phyloP scores from a whole-genome alignment of 2,888 invertebrate genomes.

The Sialis fuliginosa region DNA sequence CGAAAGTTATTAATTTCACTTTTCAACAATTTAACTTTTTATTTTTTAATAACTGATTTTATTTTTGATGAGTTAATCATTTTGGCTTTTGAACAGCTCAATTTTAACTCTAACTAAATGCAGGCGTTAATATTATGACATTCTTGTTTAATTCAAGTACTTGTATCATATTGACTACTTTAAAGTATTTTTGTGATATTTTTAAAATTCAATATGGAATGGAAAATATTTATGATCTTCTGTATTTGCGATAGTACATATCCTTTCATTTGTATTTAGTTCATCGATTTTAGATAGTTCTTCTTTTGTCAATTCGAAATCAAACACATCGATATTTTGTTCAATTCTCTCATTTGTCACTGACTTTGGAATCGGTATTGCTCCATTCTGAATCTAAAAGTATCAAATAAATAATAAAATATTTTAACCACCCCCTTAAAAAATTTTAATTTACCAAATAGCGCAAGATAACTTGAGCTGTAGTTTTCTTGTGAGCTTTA shows the following conservation, averaged over 20 bases:
- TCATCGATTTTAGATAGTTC: conserved; percentile 27
- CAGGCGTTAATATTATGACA: too few species aligned
- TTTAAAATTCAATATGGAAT: conserved; percentile 17
- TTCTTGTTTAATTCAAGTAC: too few species aligned
- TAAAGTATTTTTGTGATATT: too few species aligned
- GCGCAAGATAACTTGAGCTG: conserved; percentile 47
- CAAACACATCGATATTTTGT: conserved; percentile 36
- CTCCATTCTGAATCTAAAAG: conserved; percentile 25
- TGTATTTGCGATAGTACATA: conserved; percentile 18
- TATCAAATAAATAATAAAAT: too few species aligned
- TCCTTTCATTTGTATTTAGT: conserved; percentile 18
- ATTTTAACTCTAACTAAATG: too few species aligned
- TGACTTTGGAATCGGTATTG: conserved; percentile 37
- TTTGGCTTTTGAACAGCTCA: too few species aligned
- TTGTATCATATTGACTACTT: too few species aligned
- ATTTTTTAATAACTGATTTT: too few species aligned
- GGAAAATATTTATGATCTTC: conserved; percentile 20
- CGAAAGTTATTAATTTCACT: too few species aligned
- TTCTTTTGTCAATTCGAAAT: conserved; percentile 30
- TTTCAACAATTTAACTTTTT: too few species aligned
- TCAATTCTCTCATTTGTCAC: conserved; percentile 29
- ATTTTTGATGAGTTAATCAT: too few species aligned
- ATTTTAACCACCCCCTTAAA: too few species aligned
- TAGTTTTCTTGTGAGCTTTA: conserved; percentile 37
- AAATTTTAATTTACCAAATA: conserved; percentile 16